Base-by-base conservation (phyloP, 2,113 vertebrate genomes). In the Myiopsitta monachus region DNA sequence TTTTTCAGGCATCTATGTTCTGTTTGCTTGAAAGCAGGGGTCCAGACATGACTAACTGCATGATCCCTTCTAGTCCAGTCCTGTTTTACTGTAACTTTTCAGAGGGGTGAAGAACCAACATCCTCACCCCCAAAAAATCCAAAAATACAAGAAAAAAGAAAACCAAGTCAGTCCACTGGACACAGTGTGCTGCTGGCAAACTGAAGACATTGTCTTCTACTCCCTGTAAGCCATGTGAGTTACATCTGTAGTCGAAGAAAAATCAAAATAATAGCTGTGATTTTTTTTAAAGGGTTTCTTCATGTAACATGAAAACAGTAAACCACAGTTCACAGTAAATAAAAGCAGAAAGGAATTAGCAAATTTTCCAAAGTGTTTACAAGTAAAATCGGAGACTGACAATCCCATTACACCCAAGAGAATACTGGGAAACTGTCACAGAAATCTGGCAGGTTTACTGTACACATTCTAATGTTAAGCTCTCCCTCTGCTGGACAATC, bases 401-500 rank as follows among this genome's bases (percentile, higher is more conserved):
- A 70, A 64, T 44, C 24, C 36, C 2, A 2, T 64, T 54, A 44
- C 11, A 74, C 22, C 18, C 38, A 31, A 10, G 0, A 36, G 21
- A 39, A 76, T 23, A 62, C 57, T 11, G 13, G 9, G 36, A 30
- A 19, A 33, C 14, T 7, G 30, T 13, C 26, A 47, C 41, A 9
- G 62, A 44, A 52, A 61, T 24, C 22, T 41, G 44, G 19, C 44
- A 46, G 33, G 47, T 64, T 51, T 33, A 46, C 74, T 39, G 22
- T 4, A 23, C 31, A 7, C 36, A 97, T 98, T 93, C 38, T 44
- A 88, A 96, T 21, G 97, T 41, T 76, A 89, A 96, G 97, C 87
- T 43, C 97, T 82, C 98, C 98, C 98, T 98, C 98, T 98, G 87
- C 97, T 96, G 98, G 96, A 46, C 31, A 69, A 24, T 4, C 22